These are phyloP conservation scores for Falcaria lacertinaria DNA, from an alignment of 2,888 invertebrate genomes.

Conservation along the genomic window DNA sequence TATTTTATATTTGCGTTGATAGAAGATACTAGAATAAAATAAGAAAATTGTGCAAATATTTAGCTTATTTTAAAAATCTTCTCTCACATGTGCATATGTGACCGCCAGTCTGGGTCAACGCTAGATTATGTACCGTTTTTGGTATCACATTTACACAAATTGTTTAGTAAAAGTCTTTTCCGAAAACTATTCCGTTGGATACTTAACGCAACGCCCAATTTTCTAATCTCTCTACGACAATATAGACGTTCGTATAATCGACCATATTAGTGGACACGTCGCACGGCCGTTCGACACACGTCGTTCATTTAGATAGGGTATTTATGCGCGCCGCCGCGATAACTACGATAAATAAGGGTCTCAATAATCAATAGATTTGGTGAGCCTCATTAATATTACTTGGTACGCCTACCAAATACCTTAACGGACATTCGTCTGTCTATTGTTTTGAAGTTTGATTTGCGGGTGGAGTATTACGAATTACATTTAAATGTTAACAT, in stretches of 20 bases:
- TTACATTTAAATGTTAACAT: no score
- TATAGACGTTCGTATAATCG: conserved; percentile 3
- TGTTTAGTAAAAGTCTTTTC: no score
- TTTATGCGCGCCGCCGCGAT: conserved; percentile 12
- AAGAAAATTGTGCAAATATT: no score
- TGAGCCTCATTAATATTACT: neutral
- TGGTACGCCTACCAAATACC: neutral
- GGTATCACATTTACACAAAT: no score
- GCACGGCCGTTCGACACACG: conserved; percentile 20
- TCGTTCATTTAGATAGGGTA: conserved; percentile 31
- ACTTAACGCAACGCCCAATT: neutral
- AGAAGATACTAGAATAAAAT: no score
- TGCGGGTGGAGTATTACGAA: no score
- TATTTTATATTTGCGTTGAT: no score
- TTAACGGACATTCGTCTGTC: neutral
- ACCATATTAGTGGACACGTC: conserved; percentile 22
- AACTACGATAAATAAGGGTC: conserved; percentile 19
- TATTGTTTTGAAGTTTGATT: neutral
- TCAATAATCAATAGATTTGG: neutral
- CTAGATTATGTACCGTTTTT: no score
- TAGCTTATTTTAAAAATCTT: no score
- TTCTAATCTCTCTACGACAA: neutral
- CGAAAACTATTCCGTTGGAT: no score
- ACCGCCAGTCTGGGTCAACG: no score
- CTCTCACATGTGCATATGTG: no score